Base-by-base conservation (phyloP, 2,888 invertebrate genomes). In the Agrilus biguttatus region DNA sequence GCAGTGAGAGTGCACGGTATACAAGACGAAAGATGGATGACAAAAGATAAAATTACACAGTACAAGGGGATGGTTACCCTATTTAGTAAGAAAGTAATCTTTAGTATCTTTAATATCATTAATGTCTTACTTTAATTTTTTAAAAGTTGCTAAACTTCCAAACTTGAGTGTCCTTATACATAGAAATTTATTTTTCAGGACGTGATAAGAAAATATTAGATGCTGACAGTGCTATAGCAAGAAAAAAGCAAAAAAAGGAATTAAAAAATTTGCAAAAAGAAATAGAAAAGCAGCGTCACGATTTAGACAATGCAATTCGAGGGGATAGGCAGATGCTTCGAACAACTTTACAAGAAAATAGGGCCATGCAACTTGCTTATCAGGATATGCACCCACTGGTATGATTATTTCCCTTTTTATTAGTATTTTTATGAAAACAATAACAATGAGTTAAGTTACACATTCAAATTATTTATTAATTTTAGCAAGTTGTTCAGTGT, bases 51-150 rank as follows among this genome's bases (percentile, higher is more conserved):
- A 63, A 71, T 79, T 36, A 71, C 70, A 42, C 79, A 79, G 55
- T 80, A 79, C 52, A 71, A 78, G 38, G 78, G 78, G 17, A 66
- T 80, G 32, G 72, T 78, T 32, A 77, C 75, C 56, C 64, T 80
- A 42, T 74, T 77, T 53, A 76, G 80, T 79, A 63, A 65, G 65
- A 57, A 36, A 14, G 17, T 21, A 40, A n/a, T 14, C 10, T 19
- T 21, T 34, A 32, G 6, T 28, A 33, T 13, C 17, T 21, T 13
- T 14, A 13, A 19, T n/a, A 13, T n/a, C n/a, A 38, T 6, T 21
- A 21, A 28, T 28, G 2, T 28, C 10, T 10, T 28, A 34, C 33
- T 37, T 21, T 39, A 21, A 4, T 17, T 17, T 39, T 36, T 19
- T 6, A 38, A 14, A 44, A 42, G n/a, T 17, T 33, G 12, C 13